A percentile compares a stretch with the other conserved stretches of the same genome.
Conservation (phyloP, 1,140 invertebrate genomes). For the Papilio dardanus region DNA sequence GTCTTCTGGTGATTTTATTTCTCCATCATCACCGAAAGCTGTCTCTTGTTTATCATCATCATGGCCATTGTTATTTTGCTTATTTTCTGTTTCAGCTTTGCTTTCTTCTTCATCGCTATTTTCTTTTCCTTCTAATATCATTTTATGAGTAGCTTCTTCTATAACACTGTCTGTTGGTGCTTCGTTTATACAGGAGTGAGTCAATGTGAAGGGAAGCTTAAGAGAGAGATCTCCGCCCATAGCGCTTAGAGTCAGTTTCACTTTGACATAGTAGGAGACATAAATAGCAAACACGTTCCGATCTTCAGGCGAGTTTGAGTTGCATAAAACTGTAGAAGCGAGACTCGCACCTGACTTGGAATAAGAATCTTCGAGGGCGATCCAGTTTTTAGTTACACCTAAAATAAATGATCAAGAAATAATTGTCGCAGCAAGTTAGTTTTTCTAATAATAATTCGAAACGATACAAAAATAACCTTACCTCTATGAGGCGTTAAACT, state of each 20-base stretch:
- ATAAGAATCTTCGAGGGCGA: slow-evolving; percentile 90
- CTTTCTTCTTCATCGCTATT: slow-evolving; percentile 71
- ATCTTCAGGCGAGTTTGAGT: slow-evolving; percentile 84
- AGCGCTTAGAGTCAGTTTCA: slow-evolving; percentile 89
- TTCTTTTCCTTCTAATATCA: slow-evolving; percentile 77
- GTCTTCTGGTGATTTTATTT: slow-evolving; percentile 64
- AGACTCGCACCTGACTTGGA: slow-evolving; percentile 86
- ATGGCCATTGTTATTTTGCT: slow-evolving; percentile 66
- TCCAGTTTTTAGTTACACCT: slow-evolving; percentile 91
- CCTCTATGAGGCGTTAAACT: slow-evolving; percentile 87
- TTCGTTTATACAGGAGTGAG: slow-evolving; percentile 80
- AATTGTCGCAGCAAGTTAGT: too few relatives aligned
- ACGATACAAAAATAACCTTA: slow-evolving; percentile 42
- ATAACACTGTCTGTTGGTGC: slow-evolving; percentile 75
- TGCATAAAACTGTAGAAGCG: slow-evolving; percentile 87
- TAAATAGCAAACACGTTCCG: slow-evolving; percentile 94
- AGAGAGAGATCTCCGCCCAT: slow-evolving; percentile 91
- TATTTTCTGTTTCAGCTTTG: slow-evolving; percentile 62
- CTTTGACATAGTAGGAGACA: slow-evolving; percentile 95
- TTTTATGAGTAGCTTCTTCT: slow-evolving; percentile 75
- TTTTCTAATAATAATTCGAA: too few relatives aligned
- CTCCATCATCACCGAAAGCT: slow-evolving; percentile 55
- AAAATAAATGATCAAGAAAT: slow-evolving; percentile 31
- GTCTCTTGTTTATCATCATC: slow-evolving; percentile 50
- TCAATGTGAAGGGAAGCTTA: slow-evolving; percentile 90